Evolutionary conservation across 2,797 vertebrate genomes (phyloP).

Genomic region (Odontamblyopus lacepedii): DNA sequence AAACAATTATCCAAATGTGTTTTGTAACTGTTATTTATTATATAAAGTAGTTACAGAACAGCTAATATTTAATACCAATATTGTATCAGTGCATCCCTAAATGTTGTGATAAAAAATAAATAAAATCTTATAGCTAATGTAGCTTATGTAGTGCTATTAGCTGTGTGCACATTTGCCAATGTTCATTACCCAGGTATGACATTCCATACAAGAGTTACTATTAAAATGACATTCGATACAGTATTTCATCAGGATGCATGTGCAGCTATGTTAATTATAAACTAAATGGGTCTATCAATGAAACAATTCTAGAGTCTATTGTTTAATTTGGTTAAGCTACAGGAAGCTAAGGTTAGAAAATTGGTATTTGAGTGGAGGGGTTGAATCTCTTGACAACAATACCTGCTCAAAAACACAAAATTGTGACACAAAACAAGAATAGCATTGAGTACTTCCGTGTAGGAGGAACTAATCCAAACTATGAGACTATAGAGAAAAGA

Average conservation of each 20-base stretch:
- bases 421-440: slow-evolving; percentile 45
- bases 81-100: no score
- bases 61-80: no score
- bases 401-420: slow-evolving; percentile 92
- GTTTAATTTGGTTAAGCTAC: slow-evolving; percentile 39
- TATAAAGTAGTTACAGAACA: no score
- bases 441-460: slow-evolving; percentile 38
- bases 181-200: background rate
- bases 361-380: slow-evolving; percentile 42
- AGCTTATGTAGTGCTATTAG: background rate
- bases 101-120: no score
- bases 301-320: slow-evolving; percentile 47
- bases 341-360: slow-evolving; percentile 20
- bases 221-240: background rate
- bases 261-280: background rate
- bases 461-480: slow-evolving; percentile 19
- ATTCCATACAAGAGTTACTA: background rate
- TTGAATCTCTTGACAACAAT: slow-evolving; percentile 68
- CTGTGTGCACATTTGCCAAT: background rate
- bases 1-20: no score
- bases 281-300: slow-evolving; percentile 53
- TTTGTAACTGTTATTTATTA: no score
- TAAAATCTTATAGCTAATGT: no score
- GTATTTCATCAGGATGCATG: background rate
- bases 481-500: slow-evolving; percentile 25